Evolutionary conservation across 2,113 vertebrate species (phyloP), one percentile per base, ranked within the genome.

Genomic region (Ageneiosus marmoratus): DNA sequence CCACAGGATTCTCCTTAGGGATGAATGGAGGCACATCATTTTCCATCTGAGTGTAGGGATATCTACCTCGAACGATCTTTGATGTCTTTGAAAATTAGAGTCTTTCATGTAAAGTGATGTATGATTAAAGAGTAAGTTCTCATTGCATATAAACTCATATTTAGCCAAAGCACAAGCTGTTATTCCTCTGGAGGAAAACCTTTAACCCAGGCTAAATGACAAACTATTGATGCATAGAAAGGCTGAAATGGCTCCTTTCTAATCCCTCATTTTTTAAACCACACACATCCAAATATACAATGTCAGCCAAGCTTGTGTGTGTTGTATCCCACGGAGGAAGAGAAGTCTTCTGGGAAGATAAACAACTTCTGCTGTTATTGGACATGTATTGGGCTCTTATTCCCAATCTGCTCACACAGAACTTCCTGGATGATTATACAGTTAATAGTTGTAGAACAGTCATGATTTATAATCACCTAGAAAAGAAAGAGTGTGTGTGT

Each of bases 181-280:
- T 37, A 32, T 62, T 51, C 53, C 48, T 10, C 65, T 29, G 37
- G 41, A 62, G 67, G 29, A 74, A 60, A 48, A 27, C 4, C 4
- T 56, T 70, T 80, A 55, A 70, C 79, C n/a, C n/a, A 29, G 5
- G 1, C 58, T 32, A 24, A 63, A 79, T 48, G 58, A 48, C 58
- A 41, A 79, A 62, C 44, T 79, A 51, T 65, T 79, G 77, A 67
- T 79, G 2, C 13, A 50, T 63, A 29, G 27, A 79, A 50, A n/a
- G 46, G 29, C 22, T 29, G 4, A 46, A 62, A 63, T 8, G 7
- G 56, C 55, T 44, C 22, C 18, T 32, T 55, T 55, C 22, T n/a
- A 41, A n/a, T n/a, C 37, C 34, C 7, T 41, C 37, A 29, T 65
- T 81, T 46, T 48, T 8, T 9, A 58, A 37, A 58, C 22, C 20